Percentiles rank a stretch among this genome's conserved stretches.
These are phyloP conservation scores for Melitaea cinxia DNA, from an alignment of 1,140 invertebrate species.

Conservation along the genomic window DNA sequence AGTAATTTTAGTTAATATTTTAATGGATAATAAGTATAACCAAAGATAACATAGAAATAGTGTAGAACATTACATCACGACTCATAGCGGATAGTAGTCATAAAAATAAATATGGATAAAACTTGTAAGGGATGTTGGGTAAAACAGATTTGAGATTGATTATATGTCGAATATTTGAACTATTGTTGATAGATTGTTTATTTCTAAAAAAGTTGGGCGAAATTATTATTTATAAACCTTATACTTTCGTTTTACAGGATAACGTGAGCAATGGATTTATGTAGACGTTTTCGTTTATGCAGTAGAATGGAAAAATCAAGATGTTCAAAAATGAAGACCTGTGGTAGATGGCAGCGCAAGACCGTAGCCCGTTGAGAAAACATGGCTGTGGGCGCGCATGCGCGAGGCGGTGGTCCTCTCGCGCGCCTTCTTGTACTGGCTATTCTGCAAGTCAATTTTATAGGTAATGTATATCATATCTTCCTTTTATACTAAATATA, in stretches of 20 bases:
- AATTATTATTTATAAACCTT: background rate
- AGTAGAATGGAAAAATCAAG: constrained; percentile 25
- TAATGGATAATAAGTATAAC: too few species aligned
- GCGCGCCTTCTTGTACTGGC: constrained; percentile 67
- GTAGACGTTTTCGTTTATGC: constrained; percentile 6
- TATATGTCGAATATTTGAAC: too few species aligned
- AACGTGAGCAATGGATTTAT: constrained; percentile 13
- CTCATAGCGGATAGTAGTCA: too few species aligned
- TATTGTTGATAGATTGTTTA: too few species aligned
- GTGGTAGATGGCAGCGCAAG: constrained; percentile 59
- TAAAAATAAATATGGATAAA: too few species aligned
- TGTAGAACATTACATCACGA: too few species aligned
- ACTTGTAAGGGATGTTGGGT: too few species aligned
- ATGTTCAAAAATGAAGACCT: constrained; percentile 23
- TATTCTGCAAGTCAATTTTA: constrained; percentile 74
- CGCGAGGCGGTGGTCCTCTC: constrained; percentile 59
- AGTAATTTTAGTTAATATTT: too few species aligned
- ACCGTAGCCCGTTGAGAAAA: constrained; percentile 59
- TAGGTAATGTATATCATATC: constrained; percentile 54
- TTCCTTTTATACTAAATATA: background rate
- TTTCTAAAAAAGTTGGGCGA: background rate
- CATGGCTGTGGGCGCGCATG: constrained; percentile 60
- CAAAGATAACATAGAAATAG: too few species aligned
- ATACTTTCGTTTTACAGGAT: constrained; percentile 29
- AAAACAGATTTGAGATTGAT: too few species aligned